Base-by-base conservation (phyloP, 1,140 invertebrate genomes). In the Pachypsylla venusta region DNA sequence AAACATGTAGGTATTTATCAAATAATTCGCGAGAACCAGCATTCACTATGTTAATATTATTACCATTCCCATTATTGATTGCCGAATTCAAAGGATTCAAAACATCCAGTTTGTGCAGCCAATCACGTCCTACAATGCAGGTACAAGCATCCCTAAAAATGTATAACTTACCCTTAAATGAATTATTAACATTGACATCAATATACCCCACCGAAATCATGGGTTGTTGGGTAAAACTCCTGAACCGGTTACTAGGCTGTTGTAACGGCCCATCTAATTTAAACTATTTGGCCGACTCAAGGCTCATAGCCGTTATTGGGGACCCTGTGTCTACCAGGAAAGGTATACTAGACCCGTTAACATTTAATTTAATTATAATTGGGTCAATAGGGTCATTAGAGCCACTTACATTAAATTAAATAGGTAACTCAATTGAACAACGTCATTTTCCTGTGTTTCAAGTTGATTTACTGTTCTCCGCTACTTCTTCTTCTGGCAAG, bases 1-100 rank as follows among this genome's bases (percentile, higher is more conserved):
- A 59, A 28, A 60, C 48, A 56, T 53, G 19, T 25, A 22, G 48
- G 27, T 57, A 60, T 56, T 56, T 56, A 14, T 56, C 58, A 25
- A 20, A 13, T 16, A 60, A n/a, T 25, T 60, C 26, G 20, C 53
- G 12, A 19, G 16, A n/a, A 14, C n/a, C 53, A 13, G 30, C 27
- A 53, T 58, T 16, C 14, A 53, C 22, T n/a, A n/a, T n/a, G n/a
- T n/a, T n/a, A n/a, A n/a, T n/a, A n/a, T n/a, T n/a, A n/a, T n/a
- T n/a, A n/a, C n/a, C n/a, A n/a, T n/a, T n/a, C n/a, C n/a, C n/a
- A n/a, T n/a, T n/a, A n/a, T n/a, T n/a, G n/a, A n/a, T n/a, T n/a
- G n/a, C n/a, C n/a, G n/a, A n/a, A n/a, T n/a, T n/a, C n/a, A 20
- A 25, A 56, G 25, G 19, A 24, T 19, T 13, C 19, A 24, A 56